These are phyloP conservation scores for Stictonetta naevosa DNA, from an alignment of 2,113 vertebrate species.

Conservation along the genomic window DNA sequence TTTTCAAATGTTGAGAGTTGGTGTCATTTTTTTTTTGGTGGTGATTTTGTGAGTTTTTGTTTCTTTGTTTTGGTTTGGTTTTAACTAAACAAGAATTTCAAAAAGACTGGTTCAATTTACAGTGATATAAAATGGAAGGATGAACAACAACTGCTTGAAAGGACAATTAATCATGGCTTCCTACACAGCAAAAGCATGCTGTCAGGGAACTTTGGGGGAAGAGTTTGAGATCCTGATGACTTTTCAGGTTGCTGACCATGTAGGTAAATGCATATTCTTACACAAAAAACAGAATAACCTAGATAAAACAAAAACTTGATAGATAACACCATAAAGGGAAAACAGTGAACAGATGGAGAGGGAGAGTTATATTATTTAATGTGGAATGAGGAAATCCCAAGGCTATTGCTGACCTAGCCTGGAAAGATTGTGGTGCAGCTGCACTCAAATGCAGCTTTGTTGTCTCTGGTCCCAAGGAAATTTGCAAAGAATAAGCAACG, in stretches of 20 bases:
- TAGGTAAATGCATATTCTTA: not conserved
- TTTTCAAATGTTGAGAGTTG: not conserved
- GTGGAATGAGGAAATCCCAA: not conserved
- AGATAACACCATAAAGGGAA: not conserved
- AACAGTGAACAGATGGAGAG: not conserved
- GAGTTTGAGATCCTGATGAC: not conserved
- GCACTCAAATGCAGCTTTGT: not conserved
- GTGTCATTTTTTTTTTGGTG: not conserved
- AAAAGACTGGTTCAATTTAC: not conserved
- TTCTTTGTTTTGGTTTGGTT: not conserved
- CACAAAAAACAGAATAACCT: not conserved
- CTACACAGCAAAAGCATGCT: not conserved
- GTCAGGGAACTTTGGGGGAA: not conserved
- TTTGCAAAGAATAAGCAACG: not conserved
- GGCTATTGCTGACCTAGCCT: not conserved
- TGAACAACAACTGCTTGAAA: not conserved
- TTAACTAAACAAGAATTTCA: not conserved
- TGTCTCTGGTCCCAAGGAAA: not conserved
- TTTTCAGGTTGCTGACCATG: not conserved
- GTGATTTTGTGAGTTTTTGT: not conserved
- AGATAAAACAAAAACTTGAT: not conserved
- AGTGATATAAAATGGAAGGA: not conserved
- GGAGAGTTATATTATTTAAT: not conserved
- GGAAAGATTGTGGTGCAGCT: not conserved
- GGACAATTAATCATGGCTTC: not conserved